Percentiles rank a stretch among this genome's conserved stretches.
These are phyloP conservation scores for Casuarius casuarius DNA, from an alignment of 2,113 vertebrate species.

Conservation along the genomic window DNA sequence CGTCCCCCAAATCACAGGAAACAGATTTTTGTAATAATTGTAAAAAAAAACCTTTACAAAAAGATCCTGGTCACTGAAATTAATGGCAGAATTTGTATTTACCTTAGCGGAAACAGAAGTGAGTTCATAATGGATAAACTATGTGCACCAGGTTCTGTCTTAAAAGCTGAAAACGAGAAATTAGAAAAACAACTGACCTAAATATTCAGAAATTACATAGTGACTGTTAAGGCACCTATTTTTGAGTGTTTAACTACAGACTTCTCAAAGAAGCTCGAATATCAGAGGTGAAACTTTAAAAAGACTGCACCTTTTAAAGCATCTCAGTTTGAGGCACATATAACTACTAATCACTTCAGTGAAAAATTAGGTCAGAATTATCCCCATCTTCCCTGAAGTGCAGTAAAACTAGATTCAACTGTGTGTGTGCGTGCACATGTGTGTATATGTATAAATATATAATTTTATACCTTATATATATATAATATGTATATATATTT, in stretches of 20 bases:
- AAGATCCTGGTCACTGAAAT: neutral
- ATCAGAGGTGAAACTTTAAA: constrained; percentile 41
- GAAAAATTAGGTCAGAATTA: constrained; percentile 54
- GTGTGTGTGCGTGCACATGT: too few relatives aligned
- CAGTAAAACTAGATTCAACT: neutral
- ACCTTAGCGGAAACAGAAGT: neutral
- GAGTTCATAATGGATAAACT: neutral
- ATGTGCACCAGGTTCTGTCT: neutral
- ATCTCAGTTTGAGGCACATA: neutral
- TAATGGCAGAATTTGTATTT: neutral
- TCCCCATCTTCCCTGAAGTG: constrained; percentile 57
- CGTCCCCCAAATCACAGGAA: neutral
- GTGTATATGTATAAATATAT: neutral
- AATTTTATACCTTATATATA: neutral
- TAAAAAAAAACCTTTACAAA: neutral
- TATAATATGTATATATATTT: too few relatives aligned
- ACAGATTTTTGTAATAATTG: neutral
- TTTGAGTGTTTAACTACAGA: constrained; percentile 1
- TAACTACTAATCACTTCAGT: constrained; percentile 7
- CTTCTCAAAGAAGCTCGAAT: constrained; percentile 27
- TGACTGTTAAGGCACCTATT: constrained; percentile 23
- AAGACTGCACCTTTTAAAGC: constrained; percentile 6
- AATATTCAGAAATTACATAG: constrained; percentile 33
- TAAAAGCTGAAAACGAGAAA: neutral
- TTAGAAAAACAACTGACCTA: constrained; percentile 19